A percentile compares a stretch with the other conserved stretches of the same genome.
Evolutionary conservation across 2,113 vertebrate genomes (phyloP).

Genomic region (Mastomys natalensis): DNA sequence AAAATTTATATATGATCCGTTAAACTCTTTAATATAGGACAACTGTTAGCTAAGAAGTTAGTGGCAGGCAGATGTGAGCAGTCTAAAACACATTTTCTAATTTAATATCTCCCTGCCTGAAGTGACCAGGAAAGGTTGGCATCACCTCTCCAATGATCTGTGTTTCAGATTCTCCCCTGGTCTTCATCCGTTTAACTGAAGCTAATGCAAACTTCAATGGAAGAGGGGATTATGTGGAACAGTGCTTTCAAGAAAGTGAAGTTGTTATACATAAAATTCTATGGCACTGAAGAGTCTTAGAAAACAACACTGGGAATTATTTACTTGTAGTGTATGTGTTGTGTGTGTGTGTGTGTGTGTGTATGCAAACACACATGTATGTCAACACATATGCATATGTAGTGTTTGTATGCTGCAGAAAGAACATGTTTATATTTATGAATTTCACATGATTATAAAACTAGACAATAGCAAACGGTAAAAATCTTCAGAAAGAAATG

Average conservation of each 20-base stretch:
- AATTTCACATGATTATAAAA: neutral
- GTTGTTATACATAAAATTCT: neutral
- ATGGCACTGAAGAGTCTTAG: neutral
- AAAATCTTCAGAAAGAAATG: neutral
- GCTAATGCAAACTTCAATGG: neutral
- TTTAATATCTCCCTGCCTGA: neutral
- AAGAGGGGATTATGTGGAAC: fast-evolving
- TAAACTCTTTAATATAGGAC: neutral
- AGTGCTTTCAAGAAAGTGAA: neutral
- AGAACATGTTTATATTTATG: neutral
- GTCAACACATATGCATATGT: neutral
- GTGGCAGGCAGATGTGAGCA: neutral
- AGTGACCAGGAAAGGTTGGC: neutral
- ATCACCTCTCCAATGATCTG: neutral
- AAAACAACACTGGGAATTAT: neutral
- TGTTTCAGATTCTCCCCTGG: neutral
- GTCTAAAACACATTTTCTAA: neutral
- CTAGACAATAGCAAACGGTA: neutral
- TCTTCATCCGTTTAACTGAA: neutral
- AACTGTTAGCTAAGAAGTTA: neutral
- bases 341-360: no score
- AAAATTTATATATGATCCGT: neutral
- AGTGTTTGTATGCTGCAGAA: neutral
- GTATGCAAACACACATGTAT: no score
- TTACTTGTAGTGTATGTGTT: neutral